A percentile compares a stretch with the other conserved stretches of the same genome.
phyloP scores from a whole-genome alignment of 2,113 vertebrate species.

The Sus scrofa region DNA sequence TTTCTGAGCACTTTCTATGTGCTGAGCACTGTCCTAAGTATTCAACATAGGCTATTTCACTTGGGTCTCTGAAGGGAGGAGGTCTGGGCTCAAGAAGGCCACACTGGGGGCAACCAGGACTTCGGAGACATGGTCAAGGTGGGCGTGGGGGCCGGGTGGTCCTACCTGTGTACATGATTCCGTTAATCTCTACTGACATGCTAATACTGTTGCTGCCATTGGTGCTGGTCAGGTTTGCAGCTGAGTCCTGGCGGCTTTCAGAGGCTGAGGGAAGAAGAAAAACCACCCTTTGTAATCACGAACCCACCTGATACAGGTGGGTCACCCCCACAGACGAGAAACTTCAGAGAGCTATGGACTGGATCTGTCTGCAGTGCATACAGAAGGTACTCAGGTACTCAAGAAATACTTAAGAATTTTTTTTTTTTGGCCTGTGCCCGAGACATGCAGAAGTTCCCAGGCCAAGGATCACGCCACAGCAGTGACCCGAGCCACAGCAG shows the following conservation, averaged over 20 bases:
- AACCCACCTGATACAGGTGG: accelerated
- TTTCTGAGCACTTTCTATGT: too few relatives aligned
- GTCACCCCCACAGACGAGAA: accelerated
- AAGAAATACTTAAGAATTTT: background rate
- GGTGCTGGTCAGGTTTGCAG: constrained; percentile 85
- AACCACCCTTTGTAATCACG: accelerated
- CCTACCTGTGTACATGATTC: constrained; percentile 95
- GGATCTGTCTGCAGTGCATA: accelerated
- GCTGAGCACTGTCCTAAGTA: accelerated
- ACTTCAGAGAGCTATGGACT: accelerated
- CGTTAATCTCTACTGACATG: constrained; percentile 98
- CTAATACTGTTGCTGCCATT: constrained; percentile 96
- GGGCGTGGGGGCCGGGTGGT: accelerated
- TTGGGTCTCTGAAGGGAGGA: background rate
- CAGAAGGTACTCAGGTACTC: background rate
- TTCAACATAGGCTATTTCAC: background rate
- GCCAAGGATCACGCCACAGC: too few relatives aligned
- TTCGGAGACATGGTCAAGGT: background rate
- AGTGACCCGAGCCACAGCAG: too few relatives aligned
- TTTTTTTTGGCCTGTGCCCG: background rate
- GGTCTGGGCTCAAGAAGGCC: background rate
- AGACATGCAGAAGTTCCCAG: too few relatives aligned
- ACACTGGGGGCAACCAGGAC: background rate
- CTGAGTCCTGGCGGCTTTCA: constrained; percentile 92
- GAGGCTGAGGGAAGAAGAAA: constrained; percentile 63